Percentiles rank a stretch among this genome's conserved stretches.
Conservation (phyloP, 1,140 invertebrate genomes). For the Drosophila nigrodunni region DNA sequence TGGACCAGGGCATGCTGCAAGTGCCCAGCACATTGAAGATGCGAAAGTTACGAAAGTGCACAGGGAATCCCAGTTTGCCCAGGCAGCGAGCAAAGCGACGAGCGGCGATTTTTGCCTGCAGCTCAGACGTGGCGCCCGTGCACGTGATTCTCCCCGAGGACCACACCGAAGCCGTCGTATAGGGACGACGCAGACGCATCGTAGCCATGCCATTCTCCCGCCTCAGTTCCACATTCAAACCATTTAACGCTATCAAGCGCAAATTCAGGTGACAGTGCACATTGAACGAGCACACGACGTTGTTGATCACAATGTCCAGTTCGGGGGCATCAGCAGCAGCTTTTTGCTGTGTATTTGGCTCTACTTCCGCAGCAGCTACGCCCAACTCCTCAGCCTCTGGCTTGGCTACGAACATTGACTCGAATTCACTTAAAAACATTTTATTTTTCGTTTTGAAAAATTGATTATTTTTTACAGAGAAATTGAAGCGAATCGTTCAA, state of each 20-base stretch:
- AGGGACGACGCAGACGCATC: constrained; percentile 97
- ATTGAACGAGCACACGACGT: constrained; percentile 99
- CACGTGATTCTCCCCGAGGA: constrained; percentile 98
- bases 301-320: constrained; percentile 98
- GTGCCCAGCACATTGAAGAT: constrained; percentile 99
- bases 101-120: constrained; percentile 92
- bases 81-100: constrained; percentile 94
- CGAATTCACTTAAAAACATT: not conserved
- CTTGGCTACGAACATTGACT: not conserved
- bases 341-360: not conserved
- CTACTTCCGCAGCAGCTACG: not conserved
- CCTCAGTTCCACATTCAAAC: constrained; percentile 97
- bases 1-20: constrained; percentile 98
- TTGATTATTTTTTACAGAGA: not conserved
- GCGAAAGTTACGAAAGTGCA: constrained; percentile 95
- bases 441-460: not conserved
- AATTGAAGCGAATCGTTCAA: not conserved
- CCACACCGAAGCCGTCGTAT: constrained; percentile 98
- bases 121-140: constrained; percentile 97
- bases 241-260: constrained; percentile 95
- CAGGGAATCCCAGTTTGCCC: constrained; percentile 96
- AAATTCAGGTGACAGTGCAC: constrained; percentile 98
- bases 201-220: constrained; percentile 98
- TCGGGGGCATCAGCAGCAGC: constrained; percentile 86
- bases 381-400: not conserved